phyloP scores from a whole-genome alignment of 2,113 vertebrate genomes.

The Coreoperca whiteheadi region DNA sequence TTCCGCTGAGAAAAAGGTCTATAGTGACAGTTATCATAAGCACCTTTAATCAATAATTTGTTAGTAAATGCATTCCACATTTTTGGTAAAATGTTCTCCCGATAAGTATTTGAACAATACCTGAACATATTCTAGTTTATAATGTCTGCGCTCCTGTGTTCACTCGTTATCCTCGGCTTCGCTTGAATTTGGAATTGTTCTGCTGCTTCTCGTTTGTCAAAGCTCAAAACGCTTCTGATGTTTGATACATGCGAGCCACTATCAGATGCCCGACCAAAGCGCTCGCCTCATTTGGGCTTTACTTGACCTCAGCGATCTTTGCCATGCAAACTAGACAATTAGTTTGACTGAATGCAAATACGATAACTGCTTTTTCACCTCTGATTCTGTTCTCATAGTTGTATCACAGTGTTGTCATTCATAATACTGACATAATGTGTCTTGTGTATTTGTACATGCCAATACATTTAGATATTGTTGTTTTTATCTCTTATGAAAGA shows the following conservation, averaged over 20 bases:
- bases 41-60: conserved; percentile 17
- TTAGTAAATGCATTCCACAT: background rate
- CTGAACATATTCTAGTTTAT: conserved; percentile 27
- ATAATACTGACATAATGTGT: conserved; percentile 22
- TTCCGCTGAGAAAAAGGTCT: background rate
- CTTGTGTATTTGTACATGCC: conserved; percentile 11
- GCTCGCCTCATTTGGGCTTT: conserved; percentile 20
- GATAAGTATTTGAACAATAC: conserved; percentile 15
- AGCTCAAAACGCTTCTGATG: conserved; percentile 36
- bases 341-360: conserved; percentile 81
- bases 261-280: conserved; percentile 55
- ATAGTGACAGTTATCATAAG: background rate
- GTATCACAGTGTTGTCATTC: conserved; percentile 21
- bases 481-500: conserved; percentile 49
- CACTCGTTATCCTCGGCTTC: conserved; percentile 13
- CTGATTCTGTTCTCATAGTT: conserved; percentile 42
- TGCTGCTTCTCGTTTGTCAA: background rate
- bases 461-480: conserved; percentile 15
- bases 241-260: background rate
- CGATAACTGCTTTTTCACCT: conserved; percentile 68
- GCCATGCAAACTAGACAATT: conserved; percentile 70
- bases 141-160: conserved; percentile 20
- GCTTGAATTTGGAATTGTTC: conserved; percentile 7
- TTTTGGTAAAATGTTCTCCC: conserved; percentile 3
- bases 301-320: conserved; percentile 62